phyloP scores from a whole-genome alignment of 2,113 vertebrate species.

The Phoenicopterus ruber region DNA sequence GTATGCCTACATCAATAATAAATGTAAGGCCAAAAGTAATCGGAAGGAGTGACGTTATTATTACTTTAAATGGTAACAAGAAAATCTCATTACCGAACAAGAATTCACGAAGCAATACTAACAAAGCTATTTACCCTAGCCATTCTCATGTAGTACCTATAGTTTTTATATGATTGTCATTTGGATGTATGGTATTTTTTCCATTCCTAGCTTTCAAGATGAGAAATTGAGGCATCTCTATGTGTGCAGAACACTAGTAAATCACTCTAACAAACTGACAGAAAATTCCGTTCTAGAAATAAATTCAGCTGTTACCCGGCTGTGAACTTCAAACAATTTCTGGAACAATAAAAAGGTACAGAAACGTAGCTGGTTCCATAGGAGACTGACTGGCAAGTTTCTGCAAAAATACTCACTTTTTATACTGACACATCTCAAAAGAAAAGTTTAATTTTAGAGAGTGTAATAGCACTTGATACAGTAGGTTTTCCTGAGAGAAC shows the following conservation, averaged over 20 bases:
- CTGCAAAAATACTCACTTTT: neutral
- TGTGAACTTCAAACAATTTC: neutral
- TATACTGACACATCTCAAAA: neutral
- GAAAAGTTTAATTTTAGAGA: neutral
- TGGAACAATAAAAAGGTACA: neutral
- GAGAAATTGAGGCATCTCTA: neutral
- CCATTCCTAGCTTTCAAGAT: neutral
- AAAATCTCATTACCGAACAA: neutral
- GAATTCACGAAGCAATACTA: neutral
- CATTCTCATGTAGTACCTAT: neutral
- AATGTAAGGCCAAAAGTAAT: neutral
- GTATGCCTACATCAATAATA: neutral
- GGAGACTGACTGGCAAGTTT: neutral
- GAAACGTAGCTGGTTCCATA: neutral
- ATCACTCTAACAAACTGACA: neutral
- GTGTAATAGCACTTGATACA: neutral
- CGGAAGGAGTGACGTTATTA: neutral
- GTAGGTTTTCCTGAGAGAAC: constrained; percentile 2
- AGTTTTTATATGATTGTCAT: neutral
- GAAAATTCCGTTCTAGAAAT: neutral
- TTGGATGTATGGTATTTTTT: neutral
- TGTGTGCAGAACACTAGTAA: neutral
- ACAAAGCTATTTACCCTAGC: neutral
- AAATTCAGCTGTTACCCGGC: neutral
- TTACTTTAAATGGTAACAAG: neutral